phyloP scores from a whole-genome alignment of 2,797 vertebrate genomes.

The Diceros bicornis region DNA sequence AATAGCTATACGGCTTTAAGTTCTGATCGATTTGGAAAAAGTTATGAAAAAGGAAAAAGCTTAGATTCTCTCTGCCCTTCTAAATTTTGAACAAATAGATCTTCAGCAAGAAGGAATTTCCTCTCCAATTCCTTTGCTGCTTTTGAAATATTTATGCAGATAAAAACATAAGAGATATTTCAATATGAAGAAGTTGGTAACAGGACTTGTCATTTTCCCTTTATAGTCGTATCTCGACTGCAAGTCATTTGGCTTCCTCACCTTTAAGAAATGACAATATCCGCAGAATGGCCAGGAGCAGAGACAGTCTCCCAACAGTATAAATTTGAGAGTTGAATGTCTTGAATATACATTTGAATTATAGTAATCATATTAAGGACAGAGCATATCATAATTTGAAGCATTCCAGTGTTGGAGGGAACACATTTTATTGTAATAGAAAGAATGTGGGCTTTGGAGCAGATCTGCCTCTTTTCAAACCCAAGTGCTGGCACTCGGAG shows the following conservation, averaged over 20 bases:
- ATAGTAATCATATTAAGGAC: background rate
- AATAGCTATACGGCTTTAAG: background rate
- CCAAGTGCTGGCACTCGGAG: background rate
- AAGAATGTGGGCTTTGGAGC: background rate
- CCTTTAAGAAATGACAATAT: background rate
- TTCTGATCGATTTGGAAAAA: background rate
- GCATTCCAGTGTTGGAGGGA: fast-evolving
- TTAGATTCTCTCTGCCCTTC: background rate
- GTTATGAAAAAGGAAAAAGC: background rate
- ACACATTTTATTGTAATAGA: background rate
- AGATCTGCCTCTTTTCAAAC: background rate
- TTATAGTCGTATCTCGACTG: background rate
- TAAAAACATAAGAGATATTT: background rate
- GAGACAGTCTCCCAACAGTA: background rate
- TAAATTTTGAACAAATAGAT: constrained; percentile 1
- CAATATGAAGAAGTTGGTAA: background rate
- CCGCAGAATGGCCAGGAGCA: background rate
- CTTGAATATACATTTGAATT: background rate
- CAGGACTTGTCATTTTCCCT: background rate
- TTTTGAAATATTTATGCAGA: background rate
- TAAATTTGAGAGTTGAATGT: background rate
- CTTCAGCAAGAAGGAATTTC: background rate
- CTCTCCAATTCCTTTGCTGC: background rate
- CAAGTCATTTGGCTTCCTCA: background rate
- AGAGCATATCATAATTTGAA: background rate